Evolutionary conservation across 2,888 invertebrate genomes (phyloP).

Genomic region (Axea sp.): DNA sequence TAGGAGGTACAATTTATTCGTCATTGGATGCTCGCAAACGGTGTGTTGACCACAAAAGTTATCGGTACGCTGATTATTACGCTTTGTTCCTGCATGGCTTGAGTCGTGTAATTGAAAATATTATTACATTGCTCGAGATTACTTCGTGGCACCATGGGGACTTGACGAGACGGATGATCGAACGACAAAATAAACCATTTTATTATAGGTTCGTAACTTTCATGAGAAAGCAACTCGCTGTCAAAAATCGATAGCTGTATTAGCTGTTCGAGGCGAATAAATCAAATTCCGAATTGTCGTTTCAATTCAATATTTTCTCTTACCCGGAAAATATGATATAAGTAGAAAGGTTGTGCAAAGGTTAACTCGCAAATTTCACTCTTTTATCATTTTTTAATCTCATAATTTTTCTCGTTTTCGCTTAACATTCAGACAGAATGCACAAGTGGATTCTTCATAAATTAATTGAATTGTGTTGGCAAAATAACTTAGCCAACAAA

Average conservation of each 20-base stretch:
- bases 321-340: neutral
- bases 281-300: constrained; percentile 25
- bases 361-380: too few relatives aligned
- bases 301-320: constrained; percentile 19
- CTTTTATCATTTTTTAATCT: too few relatives aligned
- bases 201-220: constrained; percentile 37
- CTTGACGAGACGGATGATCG: constrained; percentile 28
- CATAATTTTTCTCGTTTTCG: too few relatives aligned
- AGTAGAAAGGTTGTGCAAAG: neutral
- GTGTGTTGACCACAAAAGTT: constrained; percentile 6
- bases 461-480: too few relatives aligned
- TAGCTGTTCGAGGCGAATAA: constrained; percentile 11
- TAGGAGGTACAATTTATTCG: neutral
- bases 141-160: constrained; percentile 48
- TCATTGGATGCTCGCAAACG: neutral
- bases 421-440: too few relatives aligned
- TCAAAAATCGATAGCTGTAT: constrained; percentile 38
- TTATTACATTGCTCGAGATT: constrained; percentile 46
- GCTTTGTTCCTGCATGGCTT: constrained; percentile 10
- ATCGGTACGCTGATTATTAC: constrained; percentile 27
- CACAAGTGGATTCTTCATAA: too few relatives aligned
- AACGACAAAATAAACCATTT: constrained; percentile 46
- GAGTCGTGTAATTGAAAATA: constrained; percentile 40
- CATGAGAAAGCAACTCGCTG: constrained; percentile 8
- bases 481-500: too few relatives aligned